A percentile compares a stretch with the other conserved stretches of the same genome.
Conservation (phyloP, 2,113 vertebrate genomes). For the Notarius quadriscutis region DNA sequence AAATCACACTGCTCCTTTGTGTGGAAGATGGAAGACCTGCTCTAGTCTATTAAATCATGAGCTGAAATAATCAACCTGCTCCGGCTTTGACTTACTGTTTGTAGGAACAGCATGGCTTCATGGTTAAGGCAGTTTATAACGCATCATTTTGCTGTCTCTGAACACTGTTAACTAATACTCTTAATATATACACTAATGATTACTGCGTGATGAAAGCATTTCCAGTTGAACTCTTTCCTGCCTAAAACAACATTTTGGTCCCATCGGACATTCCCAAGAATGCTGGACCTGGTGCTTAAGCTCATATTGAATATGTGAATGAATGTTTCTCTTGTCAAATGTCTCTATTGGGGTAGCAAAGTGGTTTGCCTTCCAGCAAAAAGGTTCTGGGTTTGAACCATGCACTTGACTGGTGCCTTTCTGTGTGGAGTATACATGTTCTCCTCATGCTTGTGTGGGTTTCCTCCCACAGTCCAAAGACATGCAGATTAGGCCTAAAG, state of each 20-base stretch:
- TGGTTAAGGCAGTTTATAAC: neutral
- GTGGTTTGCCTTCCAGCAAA: too few species aligned
- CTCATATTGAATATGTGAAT: neutral
- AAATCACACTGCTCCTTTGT: neutral
- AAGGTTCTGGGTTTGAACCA: too few species aligned
- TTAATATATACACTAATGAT: constrained; percentile 7
- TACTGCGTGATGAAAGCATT: neutral
- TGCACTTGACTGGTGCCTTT: too few species aligned
- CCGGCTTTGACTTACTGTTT: neutral
- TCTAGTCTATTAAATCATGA: neutral
- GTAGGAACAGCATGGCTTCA: neutral
- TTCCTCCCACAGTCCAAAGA: too few species aligned
- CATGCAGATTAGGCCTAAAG: too few species aligned
- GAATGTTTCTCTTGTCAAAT: too few species aligned
- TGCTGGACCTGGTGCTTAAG: neutral
- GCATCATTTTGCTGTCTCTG: neutral
- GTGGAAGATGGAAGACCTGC: neutral
- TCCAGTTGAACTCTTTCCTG: neutral
- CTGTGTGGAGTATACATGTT: too few species aligned
- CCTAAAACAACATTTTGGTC: neutral
- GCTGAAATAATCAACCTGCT: neutral
- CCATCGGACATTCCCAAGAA: neutral
- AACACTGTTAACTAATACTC: neutral
- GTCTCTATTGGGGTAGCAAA: too few species aligned
- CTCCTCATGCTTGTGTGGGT: too few species aligned